phyloP scores from a whole-genome alignment of 2,888 invertebrate species.

The Acronicta leporina region DNA sequence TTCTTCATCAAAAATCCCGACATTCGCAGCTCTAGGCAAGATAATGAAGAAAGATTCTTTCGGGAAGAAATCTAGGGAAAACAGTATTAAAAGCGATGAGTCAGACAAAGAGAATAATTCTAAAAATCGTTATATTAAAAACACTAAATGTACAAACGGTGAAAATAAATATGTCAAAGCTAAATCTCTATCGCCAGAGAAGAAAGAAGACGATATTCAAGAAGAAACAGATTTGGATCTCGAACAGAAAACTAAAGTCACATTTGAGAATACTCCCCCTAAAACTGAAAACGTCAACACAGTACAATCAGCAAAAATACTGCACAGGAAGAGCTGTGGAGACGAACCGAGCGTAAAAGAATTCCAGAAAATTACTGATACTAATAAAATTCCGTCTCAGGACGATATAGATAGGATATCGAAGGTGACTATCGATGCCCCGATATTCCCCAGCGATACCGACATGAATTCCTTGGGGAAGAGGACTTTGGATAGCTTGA shows the following conservation, averaged over 20 bases:
- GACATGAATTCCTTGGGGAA: constrained; percentile 91
- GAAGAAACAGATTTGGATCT: constrained; percentile 67
- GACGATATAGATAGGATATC: constrained; percentile 96
- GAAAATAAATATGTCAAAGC: constrained; percentile 85
- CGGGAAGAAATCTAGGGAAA: constrained; percentile 74
- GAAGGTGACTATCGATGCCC: constrained; percentile 95
- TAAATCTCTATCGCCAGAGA: constrained; percentile 81
- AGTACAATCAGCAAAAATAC: constrained; percentile 55
- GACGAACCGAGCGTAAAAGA: constrained; percentile 81
- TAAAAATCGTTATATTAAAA: constrained; percentile 82
- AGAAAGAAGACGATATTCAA: constrained; percentile 70
- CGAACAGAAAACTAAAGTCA: constrained; percentile 45
- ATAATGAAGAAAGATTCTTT: constrained; percentile 87
- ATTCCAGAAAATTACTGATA: constrained; percentile 76
- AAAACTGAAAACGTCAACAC: constrained; percentile 41
- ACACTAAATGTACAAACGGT: constrained; percentile 68
- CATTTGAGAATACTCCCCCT: constrained; percentile 40
- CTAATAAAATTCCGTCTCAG: constrained; percentile 91
- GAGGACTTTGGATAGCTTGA: constrained; percentile 95
- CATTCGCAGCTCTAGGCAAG: constrained; percentile 84
- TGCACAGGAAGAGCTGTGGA: constrained; percentile 85
- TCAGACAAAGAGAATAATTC: constrained; percentile 59
- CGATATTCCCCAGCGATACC: constrained; percentile 92
- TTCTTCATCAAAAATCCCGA: constrained; percentile 85
- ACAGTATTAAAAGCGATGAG: constrained; percentile 68